Percentiles rank a stretch among this genome's conserved stretches.
These are phyloP conservation scores for Dasyprocta punctata DNA, from an alignment of 2,113 vertebrate species.

Conservation along the genomic window DNA sequence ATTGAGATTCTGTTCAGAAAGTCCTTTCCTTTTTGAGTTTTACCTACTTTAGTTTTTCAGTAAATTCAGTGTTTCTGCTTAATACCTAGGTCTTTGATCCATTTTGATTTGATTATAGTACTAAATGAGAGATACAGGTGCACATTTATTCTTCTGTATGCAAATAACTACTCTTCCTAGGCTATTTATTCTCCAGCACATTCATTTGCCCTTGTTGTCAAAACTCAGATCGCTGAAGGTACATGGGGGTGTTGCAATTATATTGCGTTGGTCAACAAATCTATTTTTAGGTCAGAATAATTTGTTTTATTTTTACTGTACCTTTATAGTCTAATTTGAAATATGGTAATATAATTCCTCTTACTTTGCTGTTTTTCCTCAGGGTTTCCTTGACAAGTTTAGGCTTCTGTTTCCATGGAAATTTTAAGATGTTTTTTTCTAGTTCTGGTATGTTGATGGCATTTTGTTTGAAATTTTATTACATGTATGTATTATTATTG, in stretches of 20 bases:
- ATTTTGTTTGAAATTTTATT: neutral
- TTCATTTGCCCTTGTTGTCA: neutral
- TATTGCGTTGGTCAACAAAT: neutral
- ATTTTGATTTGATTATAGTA: neutral
- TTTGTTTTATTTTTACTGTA: neutral
- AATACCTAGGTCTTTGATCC: neutral
- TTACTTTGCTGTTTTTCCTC: neutral
- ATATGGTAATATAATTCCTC: neutral
- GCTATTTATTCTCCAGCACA: neutral
- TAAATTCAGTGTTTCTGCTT: neutral
- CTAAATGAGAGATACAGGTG: neutral
- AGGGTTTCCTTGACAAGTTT: neutral
- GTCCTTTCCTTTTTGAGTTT: neutral
- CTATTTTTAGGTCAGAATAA: neutral
- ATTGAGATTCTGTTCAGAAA: neutral
- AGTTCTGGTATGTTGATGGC: neutral
- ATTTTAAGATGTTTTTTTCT: neutral
- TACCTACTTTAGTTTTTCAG: neutral
- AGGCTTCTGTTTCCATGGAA: neutral
- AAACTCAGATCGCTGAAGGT: neutral
- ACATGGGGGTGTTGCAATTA: neutral
- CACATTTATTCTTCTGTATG: neutral
- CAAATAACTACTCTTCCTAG: neutral
- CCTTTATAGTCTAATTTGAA: neutral
- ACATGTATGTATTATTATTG: neutral